Percentiles rank a stretch among this genome's conserved stretches.
phyloP scores from a whole-genome alignment of 2,888 invertebrate species.

The Euproctis similis region DNA sequence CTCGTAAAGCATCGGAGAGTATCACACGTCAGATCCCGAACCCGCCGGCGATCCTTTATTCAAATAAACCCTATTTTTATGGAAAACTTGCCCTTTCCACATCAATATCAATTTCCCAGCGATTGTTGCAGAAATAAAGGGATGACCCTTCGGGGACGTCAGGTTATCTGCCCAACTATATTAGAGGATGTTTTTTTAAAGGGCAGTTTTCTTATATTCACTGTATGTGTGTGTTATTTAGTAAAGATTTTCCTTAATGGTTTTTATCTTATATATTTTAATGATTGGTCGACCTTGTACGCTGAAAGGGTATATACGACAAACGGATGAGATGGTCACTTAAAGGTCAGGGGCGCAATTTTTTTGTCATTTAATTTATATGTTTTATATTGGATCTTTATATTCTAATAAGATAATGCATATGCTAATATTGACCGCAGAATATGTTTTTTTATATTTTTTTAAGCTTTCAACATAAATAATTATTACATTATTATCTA shows the following conservation, averaged over 20 bases:
- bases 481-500: too few species aligned
- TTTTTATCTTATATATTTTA: too few species aligned
- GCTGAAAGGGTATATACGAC: slow-evolving; percentile 4
- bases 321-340: slow-evolving; percentile 2
- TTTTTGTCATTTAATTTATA: too few species aligned
- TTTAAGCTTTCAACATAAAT: too few species aligned
- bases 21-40: slow-evolving; percentile 54
- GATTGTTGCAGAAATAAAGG: slow-evolving; percentile 75
- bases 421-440: too few species aligned
- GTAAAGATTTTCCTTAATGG: slow-evolving; percentile 17
- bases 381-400: too few species aligned
- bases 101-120: slow-evolving; percentile 75
- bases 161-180: slow-evolving; percentile 66
- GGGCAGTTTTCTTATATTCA: slow-evolving; percentile 28
- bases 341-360: slow-evolving; percentile 4
- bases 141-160: slow-evolving; percentile 71
- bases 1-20: slow-evolving; percentile 60
- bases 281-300: slow-evolving; percentile 6
- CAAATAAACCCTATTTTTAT: slow-evolving; percentile 77
- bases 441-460: too few species aligned
- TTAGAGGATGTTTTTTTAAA: slow-evolving; percentile 60
- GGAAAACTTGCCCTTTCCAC: slow-evolving; percentile 74
- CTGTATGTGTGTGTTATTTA: slow-evolving; percentile 18
- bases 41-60: slow-evolving; percentile 71
- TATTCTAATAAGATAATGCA: too few species aligned